Evolutionary conservation across 2,113 vertebrate genomes (phyloP).

Genomic region (Takifugu flavidus): DNA sequence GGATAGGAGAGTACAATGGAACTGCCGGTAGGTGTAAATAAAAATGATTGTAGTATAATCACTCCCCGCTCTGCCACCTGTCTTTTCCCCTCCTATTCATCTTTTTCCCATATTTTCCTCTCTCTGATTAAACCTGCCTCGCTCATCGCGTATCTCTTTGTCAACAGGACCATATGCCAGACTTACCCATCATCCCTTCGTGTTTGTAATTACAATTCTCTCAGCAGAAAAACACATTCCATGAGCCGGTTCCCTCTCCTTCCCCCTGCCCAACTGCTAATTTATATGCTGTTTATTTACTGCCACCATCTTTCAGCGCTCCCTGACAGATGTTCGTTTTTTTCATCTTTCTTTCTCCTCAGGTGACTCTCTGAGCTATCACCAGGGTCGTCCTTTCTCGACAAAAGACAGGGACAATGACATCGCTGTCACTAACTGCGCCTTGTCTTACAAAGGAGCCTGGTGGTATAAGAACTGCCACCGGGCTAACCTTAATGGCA

Average conservation of each 20-base stretch:
- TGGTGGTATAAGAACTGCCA: slow-evolving; percentile 99
- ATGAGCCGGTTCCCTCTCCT: slow-evolving; percentile 4
- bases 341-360: slow-evolving; percentile 11
- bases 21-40: slow-evolving; percentile 81
- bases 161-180: slow-evolving; percentile 54
- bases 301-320: neutral
- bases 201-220: slow-evolving; percentile 48
- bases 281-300: slow-evolving; percentile 17
- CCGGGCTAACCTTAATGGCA: slow-evolving; percentile 96
- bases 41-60: neutral
- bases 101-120: slow-evolving; percentile 13
- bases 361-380: slow-evolving; percentile 97
- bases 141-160: slow-evolving; percentile 25
- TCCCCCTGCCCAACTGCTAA: neutral
- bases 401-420: slow-evolving; percentile 98
- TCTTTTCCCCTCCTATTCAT: slow-evolving; percentile 6
- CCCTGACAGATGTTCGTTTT: neutral
- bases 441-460: slow-evolving; percentile 96
- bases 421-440: slow-evolving; percentile 96
- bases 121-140: slow-evolving; percentile 16
- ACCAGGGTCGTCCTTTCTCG: slow-evolving; percentile 97
- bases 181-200: slow-evolving; percentile 46
- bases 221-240: slow-evolving; percentile 35
- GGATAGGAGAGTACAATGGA: slow-evolving; percentile 91
- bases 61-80: neutral